A percentile compares a stretch with the other conserved stretches of the same genome.
phyloP scores from a whole-genome alignment of 2,888 invertebrate genomes.

The Ormyrus thymus region DNA sequence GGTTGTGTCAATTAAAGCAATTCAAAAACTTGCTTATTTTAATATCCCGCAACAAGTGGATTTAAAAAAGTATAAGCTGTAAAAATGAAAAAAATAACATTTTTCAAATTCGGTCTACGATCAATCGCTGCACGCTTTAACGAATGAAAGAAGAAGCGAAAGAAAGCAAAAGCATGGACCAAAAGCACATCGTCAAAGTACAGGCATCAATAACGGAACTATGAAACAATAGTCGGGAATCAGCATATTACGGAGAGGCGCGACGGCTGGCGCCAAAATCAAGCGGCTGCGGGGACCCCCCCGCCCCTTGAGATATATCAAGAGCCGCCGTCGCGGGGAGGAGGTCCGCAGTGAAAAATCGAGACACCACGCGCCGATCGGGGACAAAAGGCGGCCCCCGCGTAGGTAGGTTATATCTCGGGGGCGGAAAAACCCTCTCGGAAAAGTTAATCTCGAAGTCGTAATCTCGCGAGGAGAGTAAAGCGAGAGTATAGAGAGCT shows the following conservation, averaged over 20 bases:
- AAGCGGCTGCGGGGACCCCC: not conserved
- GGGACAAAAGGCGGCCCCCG: constrained; percentile 1
- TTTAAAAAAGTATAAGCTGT: no score
- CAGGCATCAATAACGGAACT: not conserved
- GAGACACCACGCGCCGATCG: not conserved
- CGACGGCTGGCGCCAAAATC: not conserved
- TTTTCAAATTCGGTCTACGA: no score
- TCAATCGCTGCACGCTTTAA: no score
- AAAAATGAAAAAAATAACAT: no score
- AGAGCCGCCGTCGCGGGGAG: not conserved
- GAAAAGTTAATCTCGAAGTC: constrained; percentile 61
- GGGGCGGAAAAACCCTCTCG: constrained; percentile 26
- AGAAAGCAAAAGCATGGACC: no score
- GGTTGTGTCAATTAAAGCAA: no score
- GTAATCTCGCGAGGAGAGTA: constrained; percentile 59
- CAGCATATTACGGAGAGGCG: not conserved
- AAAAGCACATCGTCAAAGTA: no score
- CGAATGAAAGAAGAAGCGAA: no score
- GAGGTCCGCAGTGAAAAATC: not conserved
- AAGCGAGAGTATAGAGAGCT: no score
- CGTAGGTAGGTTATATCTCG: not conserved
- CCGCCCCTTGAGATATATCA: constrained; percentile 24
- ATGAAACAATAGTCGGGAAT: not conserved
- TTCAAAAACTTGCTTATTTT: no score
- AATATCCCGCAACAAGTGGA: no score